Conservation (phyloP, 2,797 vertebrate genomes). For the Cossypha caffra region DNA sequence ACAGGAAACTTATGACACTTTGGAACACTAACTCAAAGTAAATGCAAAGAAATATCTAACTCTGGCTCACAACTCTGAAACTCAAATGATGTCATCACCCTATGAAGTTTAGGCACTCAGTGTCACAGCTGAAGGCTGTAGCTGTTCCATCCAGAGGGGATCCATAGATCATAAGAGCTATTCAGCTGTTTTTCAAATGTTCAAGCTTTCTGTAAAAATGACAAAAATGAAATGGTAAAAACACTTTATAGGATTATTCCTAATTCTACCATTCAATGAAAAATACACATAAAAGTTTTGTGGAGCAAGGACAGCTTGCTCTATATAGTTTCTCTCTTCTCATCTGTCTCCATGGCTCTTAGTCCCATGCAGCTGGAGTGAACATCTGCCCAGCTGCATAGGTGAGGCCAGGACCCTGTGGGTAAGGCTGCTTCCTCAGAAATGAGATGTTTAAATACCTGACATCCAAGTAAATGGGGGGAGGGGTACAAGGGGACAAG, state of each 20-base stretch:
- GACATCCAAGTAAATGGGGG: neutral
- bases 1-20: neutral
- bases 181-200: neutral
- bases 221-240: neutral
- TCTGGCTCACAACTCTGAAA: neutral
- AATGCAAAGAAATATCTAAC: neutral
- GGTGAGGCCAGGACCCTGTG: neutral
- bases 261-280: neutral
- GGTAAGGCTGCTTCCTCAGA: neutral
- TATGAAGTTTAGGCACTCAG: neutral
- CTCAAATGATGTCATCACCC: neutral
- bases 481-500: rapidly evolving
- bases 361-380: neutral
- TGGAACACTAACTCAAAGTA: neutral
- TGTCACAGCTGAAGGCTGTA: neutral
- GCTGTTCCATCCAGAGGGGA: neutral
- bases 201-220: neutral
- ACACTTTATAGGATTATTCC: neutral
- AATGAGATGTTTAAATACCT: neutral
- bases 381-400: rapidly evolving
- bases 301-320: neutral
- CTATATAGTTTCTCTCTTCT: neutral
- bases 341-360: neutral
- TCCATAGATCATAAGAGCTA: neutral
- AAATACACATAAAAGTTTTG: neutral